Evolutionary conservation across 2,888 invertebrate genomes (phyloP).

Genomic region (Muscina levida): DNA sequence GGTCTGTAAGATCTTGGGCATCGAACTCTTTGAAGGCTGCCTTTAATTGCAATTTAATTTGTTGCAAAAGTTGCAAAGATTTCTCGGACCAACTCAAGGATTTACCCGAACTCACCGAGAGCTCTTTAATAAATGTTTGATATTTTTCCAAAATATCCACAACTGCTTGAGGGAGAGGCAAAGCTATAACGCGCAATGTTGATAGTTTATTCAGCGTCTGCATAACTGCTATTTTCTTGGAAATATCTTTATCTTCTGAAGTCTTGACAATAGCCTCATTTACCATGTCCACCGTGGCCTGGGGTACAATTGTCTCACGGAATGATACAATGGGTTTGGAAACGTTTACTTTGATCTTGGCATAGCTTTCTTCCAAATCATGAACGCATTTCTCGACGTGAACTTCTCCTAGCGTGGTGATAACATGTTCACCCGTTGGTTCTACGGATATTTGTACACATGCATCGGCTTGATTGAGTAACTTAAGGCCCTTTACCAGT

Average conservation of each 20-base stretch:
- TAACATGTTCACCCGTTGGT: constrained; percentile 96
- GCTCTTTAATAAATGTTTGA: constrained; percentile 84
- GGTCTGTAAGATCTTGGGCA: constrained; percentile 80
- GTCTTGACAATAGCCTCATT: constrained; percentile 89
- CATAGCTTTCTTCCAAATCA: constrained; percentile 91
- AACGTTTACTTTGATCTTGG: constrained; percentile 91
- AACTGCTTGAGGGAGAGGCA: constrained; percentile 87
- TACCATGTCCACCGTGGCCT: constrained; percentile 90
- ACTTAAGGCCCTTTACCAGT: constrained; percentile 87
- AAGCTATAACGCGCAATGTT: constrained; percentile 87
- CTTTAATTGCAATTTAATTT: constrained; percentile 82
- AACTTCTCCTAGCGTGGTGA: constrained; percentile 97
- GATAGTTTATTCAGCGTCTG: constrained; percentile 87
- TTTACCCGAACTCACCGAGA: constrained; percentile 68
- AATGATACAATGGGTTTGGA: constrained; percentile 98
- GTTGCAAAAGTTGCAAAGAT: constrained; percentile 68
- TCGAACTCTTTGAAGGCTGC: constrained; percentile 83
- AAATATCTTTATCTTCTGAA: constrained; percentile 79
- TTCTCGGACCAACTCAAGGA: constrained; percentile 75
- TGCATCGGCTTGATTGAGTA: constrained; percentile 94
- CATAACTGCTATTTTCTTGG: constrained; percentile 82
- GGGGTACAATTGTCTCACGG: constrained; percentile 93
- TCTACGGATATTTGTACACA: constrained; percentile 94
- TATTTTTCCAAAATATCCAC: constrained; percentile 87
- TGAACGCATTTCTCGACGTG: constrained; percentile 97